A percentile compares a stretch with the other conserved stretches of the same genome.
Conservation (phyloP, 2,797 vertebrate species). For the Gephyroberyx darwinii region DNA sequence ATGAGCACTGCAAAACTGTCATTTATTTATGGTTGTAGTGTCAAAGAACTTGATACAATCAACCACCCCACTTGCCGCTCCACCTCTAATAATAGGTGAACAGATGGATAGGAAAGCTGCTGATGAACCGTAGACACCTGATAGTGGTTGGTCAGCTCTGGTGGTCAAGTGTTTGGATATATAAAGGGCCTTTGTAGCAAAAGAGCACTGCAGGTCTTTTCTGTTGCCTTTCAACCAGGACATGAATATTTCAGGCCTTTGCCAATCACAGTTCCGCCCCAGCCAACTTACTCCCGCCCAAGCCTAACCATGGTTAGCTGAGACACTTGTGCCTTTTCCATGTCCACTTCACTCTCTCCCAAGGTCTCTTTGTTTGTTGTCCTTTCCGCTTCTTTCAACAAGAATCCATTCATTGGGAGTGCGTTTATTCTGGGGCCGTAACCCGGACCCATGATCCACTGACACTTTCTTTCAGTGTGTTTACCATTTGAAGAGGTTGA, state of each 20-base stretch:
- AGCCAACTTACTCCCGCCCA: constrained; percentile 53
- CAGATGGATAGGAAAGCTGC: neutral
- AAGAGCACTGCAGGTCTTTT: constrained; percentile 49
- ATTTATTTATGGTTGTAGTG: neutral
- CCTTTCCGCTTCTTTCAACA: constrained; percentile 41
- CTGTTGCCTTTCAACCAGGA: constrained; percentile 74
- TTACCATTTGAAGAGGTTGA: neutral
- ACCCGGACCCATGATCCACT: neutral
- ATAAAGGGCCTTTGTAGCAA: constrained; percentile 55
- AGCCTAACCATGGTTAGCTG: constrained; percentile 61
- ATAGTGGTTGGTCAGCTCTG: constrained; percentile 40
- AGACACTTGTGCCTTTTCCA: constrained; percentile 45
- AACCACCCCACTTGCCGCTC: neutral
- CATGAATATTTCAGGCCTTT: constrained; percentile 76
- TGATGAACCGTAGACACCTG: constrained; percentile 27
- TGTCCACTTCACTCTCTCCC: constrained; percentile 48
- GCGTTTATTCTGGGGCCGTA: neutral
- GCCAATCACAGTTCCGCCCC: constrained; percentile 45
- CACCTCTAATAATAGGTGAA: neutral
- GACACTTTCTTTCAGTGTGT: neutral
- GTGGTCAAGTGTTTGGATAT: constrained; percentile 56
- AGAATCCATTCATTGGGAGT: constrained; percentile 19
- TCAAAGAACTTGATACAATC: neutral
- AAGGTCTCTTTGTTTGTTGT: neutral
- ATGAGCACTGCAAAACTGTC: no score